Evolutionary conservation across 2,797 vertebrate species (phyloP), one percentile per base, ranked within the genome.

Genomic region (Hypotaenidia philippensis): DNA sequence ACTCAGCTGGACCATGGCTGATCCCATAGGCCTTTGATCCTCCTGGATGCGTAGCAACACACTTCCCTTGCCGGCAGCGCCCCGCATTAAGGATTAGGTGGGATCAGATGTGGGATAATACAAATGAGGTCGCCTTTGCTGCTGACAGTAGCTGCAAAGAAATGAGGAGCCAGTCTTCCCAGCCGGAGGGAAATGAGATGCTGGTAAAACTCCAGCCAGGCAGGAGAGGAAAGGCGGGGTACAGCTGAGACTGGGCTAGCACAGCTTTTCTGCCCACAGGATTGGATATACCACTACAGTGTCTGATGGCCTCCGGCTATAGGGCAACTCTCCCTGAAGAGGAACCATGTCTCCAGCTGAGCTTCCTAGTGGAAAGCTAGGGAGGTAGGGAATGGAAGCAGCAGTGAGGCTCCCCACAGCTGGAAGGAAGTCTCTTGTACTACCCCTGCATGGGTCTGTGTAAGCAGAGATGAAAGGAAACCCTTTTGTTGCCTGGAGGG

Each of bases 341-440:
- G n/a, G 7, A 83, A 6, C 36, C 17, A 17, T 2, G 0, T 17
- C 52, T 87, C 57, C 61, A 83, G 52, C 5, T 20, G 7, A 31
- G 44, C 29, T 66, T 82, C 38, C 63, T 8, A 1, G 7, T 31
- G 29, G 45, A 69, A 92, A 47, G 6, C n/a, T 57, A 3, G 15
- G 40, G 9, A 63, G 25, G 11, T 18, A 21, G 15, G 29, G 4
- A 75, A 10, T 3, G 16, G 63, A 82, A 29, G 32, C 18, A n/a
- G 41, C 49, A 50, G 47, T 26, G 32, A 84, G 19, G 47, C 10
- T 81, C 60, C 15, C 10, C 2, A 1, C 3, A 0, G 0, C 21
- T 4, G 5, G 29, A n/a, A 13, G 6, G 13, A 83, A 65, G 41
- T 4, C 9, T 60, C 41, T 45, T 4, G 6, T 3, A 45, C 5